These are phyloP conservation scores for Thecocarcelia acutangulata DNA, from an alignment of 2,888 invertebrate species.

Conservation along the genomic window DNA sequence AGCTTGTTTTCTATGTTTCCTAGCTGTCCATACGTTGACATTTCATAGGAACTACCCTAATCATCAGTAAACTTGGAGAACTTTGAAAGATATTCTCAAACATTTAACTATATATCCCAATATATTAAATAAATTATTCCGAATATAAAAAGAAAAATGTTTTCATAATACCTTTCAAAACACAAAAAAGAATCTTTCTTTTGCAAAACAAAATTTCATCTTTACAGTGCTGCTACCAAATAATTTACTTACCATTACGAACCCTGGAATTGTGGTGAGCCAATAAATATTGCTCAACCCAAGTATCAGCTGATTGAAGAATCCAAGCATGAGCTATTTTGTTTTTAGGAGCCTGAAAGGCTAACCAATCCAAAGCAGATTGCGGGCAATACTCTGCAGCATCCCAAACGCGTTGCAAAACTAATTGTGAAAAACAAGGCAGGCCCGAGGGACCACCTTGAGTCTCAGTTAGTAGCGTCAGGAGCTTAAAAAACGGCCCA, in stretches of 20 bases:
- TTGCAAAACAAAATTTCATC: background rate
- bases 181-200: too few relatives aligned
- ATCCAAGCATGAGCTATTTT: constrained; percentile 96
- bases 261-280: constrained; percentile 93
- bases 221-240: too few relatives aligned
- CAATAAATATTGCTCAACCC: constrained; percentile 94
- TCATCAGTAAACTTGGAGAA: too few relatives aligned
- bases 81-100: too few relatives aligned
- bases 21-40: too few relatives aligned
- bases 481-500: constrained; percentile 94
- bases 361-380: constrained; percentile 95
- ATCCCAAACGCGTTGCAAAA: constrained; percentile 94
- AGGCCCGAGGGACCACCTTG: constrained; percentile 89
- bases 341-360: constrained; percentile 91
- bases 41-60: too few relatives aligned
- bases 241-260: constrained; percentile 86
- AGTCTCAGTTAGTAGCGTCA: constrained; percentile 93
- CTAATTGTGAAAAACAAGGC: constrained; percentile 95
- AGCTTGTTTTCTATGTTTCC: too few relatives aligned
- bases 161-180: too few relatives aligned
- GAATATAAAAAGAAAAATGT: too few relatives aligned
- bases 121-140: too few relatives aligned
- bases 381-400: constrained; percentile 94
- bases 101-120: too few relatives aligned
- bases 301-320: constrained; percentile 93